Evolutionary conservation across 2,888 invertebrate species (phyloP), one percentile per base, ranked within the genome.

Genomic region (Acanthosoma haemorrhoidale): DNA sequence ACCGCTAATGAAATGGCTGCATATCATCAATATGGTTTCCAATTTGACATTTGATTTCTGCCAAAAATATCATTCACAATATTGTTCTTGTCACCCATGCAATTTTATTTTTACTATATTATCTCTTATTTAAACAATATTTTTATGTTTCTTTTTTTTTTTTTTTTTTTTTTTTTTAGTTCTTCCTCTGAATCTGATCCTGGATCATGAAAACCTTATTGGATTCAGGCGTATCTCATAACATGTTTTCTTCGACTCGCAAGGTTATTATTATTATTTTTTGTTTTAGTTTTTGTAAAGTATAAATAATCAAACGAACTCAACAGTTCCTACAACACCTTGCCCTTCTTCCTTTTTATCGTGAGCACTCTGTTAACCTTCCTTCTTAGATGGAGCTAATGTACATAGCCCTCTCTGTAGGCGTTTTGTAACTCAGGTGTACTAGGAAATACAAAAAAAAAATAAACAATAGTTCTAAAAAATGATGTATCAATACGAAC

Each of bases 171-270:
- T 18, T 38, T 29, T 64, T 72, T 13, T 66, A 73, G 72, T 70
- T 38, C 57, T 70, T 34, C 66, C 73, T 18, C 63, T 70, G 57
- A 67, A 71, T 58, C 32, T 66, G 21, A 73, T 73, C 32, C 58
- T 73, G 9, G 73, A 73, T 63, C 72, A 70, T 18, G 72, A 73
- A 11, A 73, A 73, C 59, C 69, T 73, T 18, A 72, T 73, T 39
- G 73, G 73, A 4, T 73, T 73, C 69, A 58, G 70, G 16, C 67
- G 68, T 16, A 31, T 51, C 51, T 31, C 67, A 11, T 67, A 51
- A 21, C 41, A 43, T 57, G n/a, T 39, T 16, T 9, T 32, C 67
- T 34, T 32, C 51, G 51, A 15, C 41, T 39, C 64, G 64, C 21
- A 13, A 51, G 6, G 51, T 51, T 51, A 25, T 51, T 51, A 51